Conservation (phyloP, 2,797 vertebrate species). For the Prionace glauca region DNA sequence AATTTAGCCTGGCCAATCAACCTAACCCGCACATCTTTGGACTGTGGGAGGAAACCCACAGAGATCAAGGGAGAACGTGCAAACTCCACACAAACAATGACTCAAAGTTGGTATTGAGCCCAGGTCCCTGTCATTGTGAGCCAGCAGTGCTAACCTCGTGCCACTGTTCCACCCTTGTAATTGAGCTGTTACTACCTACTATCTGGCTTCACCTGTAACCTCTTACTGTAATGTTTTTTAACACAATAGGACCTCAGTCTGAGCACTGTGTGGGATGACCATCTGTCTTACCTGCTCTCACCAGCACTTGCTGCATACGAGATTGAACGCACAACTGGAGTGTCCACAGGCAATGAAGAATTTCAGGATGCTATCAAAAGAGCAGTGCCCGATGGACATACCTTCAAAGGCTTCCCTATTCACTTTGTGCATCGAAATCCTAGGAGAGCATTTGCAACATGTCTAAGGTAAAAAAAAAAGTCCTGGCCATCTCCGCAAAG, state of each 20-base stretch:
- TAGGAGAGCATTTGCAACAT: constrained; percentile 80
- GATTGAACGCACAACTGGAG: constrained; percentile 76
- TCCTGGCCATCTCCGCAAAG: neutral
- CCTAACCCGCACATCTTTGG: too few relatives aligned
- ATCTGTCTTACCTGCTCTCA: constrained; percentile 87
- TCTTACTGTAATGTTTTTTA: neutral
- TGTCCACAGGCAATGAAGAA: constrained; percentile 89
- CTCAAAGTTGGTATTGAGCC: too few relatives aligned
- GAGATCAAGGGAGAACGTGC: too few relatives aligned
- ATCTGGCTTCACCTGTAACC: neutral
- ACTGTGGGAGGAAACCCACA: too few relatives aligned
- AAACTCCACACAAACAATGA: too few relatives aligned
- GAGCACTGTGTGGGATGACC: constrained; percentile 86
- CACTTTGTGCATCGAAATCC: constrained; percentile 86
- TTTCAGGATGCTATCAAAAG: constrained; percentile 90
- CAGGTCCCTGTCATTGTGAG: too few relatives aligned
- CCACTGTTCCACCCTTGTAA: neutral
- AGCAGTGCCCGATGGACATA: constrained; percentile 89
- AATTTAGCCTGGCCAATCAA: too few relatives aligned
- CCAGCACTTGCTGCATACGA: constrained; percentile 87
- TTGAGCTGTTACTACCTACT: neutral
- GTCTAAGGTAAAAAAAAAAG: constrained; percentile 70
- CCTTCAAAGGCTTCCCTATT: constrained; percentile 96
- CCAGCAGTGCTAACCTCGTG: neutral
- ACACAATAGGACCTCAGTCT: constrained; percentile 75